Evolutionary conservation across 2,797 vertebrate species (phyloP).

Genomic region (Phyllotis vaccarum): DNA sequence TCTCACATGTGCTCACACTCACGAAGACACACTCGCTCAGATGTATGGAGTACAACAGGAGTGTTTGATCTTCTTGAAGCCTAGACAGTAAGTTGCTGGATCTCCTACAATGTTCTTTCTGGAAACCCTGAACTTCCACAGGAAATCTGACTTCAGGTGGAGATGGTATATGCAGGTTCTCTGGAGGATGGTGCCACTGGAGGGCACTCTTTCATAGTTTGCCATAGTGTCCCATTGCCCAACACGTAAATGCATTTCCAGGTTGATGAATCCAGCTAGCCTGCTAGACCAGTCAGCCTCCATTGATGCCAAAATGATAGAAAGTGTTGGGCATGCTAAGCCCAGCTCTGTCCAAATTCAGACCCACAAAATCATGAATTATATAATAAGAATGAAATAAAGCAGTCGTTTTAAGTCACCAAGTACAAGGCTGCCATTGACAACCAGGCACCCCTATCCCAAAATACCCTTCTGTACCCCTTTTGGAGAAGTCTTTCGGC

Average conservation of each 20-base stretch:
- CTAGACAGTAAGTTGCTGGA: not conserved
- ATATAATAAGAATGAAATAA: not conserved
- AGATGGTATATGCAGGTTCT: not conserved
- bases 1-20: not conserved
- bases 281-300: not conserved
- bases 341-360: not conserved
- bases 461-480: not conserved
- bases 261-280: not conserved
- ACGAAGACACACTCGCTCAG: not conserved
- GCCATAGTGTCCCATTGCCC: not conserved
- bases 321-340: not conserved
- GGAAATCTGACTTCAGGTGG: not conserved
- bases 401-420: not conserved
- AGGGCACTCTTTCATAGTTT: not conserved
- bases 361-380: constrained; percentile 6
- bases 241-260: not conserved
- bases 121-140: not conserved
- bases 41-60: not conserved
- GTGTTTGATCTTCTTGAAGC: not conserved
- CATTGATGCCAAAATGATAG: not conserved
- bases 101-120: not conserved
- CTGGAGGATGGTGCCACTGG: not conserved
- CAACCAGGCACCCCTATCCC: not conserved
- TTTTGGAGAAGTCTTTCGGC: not conserved
- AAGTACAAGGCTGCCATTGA: not conserved